Evolutionary conservation across 2,113 vertebrate species (phyloP).

Genomic region (Asarcornis scutulata): DNA sequence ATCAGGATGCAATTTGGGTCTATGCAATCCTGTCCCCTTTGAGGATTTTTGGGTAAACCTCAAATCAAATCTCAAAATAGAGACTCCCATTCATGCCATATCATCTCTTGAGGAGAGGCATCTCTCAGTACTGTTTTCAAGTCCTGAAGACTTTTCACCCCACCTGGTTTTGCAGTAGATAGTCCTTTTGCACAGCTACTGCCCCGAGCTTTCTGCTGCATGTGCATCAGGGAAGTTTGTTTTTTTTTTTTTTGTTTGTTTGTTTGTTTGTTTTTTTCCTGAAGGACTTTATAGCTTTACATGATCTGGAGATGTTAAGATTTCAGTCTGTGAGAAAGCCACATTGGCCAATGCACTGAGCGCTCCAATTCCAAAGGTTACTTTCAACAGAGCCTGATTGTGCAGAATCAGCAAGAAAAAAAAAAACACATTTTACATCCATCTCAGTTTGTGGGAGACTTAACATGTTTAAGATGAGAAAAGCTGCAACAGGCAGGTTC

Average conservation of each 20-base stretch:
- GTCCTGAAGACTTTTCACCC: not conserved
- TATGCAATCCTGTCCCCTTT: not conserved
- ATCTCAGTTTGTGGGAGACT: not conserved
- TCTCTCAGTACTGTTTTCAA: not conserved
- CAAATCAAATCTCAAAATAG: not conserved
- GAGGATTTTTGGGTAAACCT: not conserved
- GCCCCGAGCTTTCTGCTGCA: not conserved
- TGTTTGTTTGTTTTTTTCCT: no score
- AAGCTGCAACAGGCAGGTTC: conserved; percentile 7
- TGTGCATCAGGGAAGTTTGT: not conserved
- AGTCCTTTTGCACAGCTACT: not conserved
- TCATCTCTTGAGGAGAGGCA: not conserved
- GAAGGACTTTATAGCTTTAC: not conserved
- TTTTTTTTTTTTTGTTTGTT: not conserved
- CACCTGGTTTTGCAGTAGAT: not conserved
- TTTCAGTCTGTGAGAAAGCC: not conserved
- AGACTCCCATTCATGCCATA: not conserved
- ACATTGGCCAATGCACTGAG: not conserved
- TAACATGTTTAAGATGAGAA: conserved; percentile 19
- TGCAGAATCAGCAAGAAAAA: conserved; percentile 39
- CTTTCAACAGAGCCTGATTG: conserved; percentile 26
- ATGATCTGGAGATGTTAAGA: not conserved
- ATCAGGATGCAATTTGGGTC: not conserved
- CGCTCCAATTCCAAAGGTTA: not conserved
- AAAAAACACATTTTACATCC: conserved; percentile 1